Percentiles rank a stretch among this genome's conserved stretches.
These are phyloP conservation scores for Helicoverpa zea DNA, from an alignment of 1,140 invertebrate species.

Conservation along the genomic window DNA sequence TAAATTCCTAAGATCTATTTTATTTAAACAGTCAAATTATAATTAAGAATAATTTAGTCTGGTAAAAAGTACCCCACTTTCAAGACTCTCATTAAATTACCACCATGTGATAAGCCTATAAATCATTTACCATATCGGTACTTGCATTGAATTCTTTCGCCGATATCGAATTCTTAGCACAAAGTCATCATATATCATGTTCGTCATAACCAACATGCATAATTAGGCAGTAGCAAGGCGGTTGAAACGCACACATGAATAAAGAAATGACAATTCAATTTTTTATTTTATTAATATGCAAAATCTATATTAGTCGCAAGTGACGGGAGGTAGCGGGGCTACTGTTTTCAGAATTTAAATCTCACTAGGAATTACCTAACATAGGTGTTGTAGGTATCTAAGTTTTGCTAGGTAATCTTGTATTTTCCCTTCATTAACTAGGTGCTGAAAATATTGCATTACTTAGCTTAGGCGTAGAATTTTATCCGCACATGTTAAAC, in stretches of 20 bases:
- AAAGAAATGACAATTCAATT: constrained; percentile 49
- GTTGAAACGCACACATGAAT: constrained; percentile 52
- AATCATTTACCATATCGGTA: background rate
- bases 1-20: too few relatives aligned
- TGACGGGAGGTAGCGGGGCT: constrained; percentile 19
- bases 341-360: background rate
- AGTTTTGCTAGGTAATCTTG: too few relatives aligned
- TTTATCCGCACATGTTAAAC: too few relatives aligned
- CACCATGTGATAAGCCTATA: background rate
- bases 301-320: constrained; percentile 19
- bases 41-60: too few relatives aligned
- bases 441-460: too few relatives aligned
- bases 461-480: too few relatives aligned
- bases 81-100: too few relatives aligned
- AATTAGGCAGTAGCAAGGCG: constrained; percentile 40
- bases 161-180: constrained; percentile 23
- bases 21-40: too few relatives aligned
- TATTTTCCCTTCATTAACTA: too few relatives aligned
- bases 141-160: background rate
- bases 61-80: too few relatives aligned
- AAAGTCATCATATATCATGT: constrained; percentile 5
- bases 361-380: too few relatives aligned
- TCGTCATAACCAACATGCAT: constrained; percentile 44
- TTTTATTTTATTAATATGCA: constrained; percentile 53
- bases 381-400: too few relatives aligned